Conservation (phyloP, 2,113 vertebrate species). For the Echinops telfairi region DNA sequence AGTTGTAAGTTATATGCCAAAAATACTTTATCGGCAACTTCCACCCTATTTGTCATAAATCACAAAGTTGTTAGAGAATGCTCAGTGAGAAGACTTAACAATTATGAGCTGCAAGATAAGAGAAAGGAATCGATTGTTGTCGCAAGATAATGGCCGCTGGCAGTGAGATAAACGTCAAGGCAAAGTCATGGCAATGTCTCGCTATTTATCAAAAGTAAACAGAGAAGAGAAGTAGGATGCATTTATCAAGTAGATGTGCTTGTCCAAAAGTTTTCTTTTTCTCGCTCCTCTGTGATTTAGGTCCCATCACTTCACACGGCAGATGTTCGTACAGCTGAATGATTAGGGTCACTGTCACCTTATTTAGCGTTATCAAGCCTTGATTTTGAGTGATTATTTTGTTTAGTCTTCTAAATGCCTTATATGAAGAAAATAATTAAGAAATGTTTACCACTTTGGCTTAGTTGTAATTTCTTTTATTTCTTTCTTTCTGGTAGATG, state of each 20-base stretch:
- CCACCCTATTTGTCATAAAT: slow-evolving; percentile 2
- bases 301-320: slow-evolving; percentile 64
- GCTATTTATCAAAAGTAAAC: slow-evolving; percentile 74
- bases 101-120: slow-evolving; percentile 59
- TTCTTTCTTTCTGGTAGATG: no score
- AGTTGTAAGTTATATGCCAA: background rate
- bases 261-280: slow-evolving; percentile 57
- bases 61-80: slow-evolving; percentile 47
- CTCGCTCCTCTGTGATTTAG: slow-evolving; percentile 17
- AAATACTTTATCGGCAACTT: slow-evolving; percentile 61
- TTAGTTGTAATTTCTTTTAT: slow-evolving; percentile 40
- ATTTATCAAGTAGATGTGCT: slow-evolving; percentile 76
- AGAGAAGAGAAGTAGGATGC: slow-evolving; percentile 46
- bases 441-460: slow-evolving; percentile 38
- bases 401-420: background rate
- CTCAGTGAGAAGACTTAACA: slow-evolving; percentile 55
- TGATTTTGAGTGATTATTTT: slow-evolving; percentile 53
- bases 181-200: slow-evolving; percentile 70
- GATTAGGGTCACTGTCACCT: slow-evolving; percentile 16
- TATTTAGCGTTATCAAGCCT: slow-evolving; percentile 41
- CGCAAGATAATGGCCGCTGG: slow-evolving; percentile 26
- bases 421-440: background rate
- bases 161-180: slow-evolving; percentile 75
- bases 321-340: slow-evolving; percentile 63
- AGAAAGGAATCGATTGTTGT: slow-evolving; percentile 59